Conservation (phyloP, 1,140 invertebrate species). For the Helicoverpa armigera region DNA sequence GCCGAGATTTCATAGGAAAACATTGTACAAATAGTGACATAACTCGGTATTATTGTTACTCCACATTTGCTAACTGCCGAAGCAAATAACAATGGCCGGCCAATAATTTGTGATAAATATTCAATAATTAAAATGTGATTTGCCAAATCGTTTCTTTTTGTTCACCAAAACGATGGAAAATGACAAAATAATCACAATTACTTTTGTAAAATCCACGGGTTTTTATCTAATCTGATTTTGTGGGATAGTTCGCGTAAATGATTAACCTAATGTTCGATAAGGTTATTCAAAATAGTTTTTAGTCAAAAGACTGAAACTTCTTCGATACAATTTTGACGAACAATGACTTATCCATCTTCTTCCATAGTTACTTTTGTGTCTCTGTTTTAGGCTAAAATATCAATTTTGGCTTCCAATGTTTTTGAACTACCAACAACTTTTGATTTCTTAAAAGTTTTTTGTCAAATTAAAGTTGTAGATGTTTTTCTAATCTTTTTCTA, state of each 20-base stretch:
- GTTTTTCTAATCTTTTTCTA: background rate
- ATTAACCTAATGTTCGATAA: background rate
- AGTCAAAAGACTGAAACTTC: background rate
- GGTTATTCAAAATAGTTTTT: background rate
- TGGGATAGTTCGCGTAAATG: background rate
- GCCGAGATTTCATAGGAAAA: background rate
- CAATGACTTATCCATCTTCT: slow-evolving; percentile 4
- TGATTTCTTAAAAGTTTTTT: background rate
- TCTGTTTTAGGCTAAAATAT: background rate
- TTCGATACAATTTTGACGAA: slow-evolving; percentile 2
- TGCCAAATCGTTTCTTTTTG: background rate
- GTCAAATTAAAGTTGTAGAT: background rate
- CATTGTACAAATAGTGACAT: slow-evolving; percentile 15
- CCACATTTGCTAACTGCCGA: background rate
- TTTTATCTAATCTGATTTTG: background rate
- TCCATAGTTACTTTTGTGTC: background rate
- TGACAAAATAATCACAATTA: background rate
- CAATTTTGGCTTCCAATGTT: slow-evolving; percentile 15
- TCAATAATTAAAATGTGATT: background rate
- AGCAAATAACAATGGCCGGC: background rate
- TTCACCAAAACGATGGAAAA: background rate
- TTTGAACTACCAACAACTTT: background rate
- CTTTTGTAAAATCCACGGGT: background rate
- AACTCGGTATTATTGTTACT: slow-evolving; percentile 6
- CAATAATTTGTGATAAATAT: background rate